Evolutionary conservation across 1,140 invertebrate species (phyloP), one percentile per base, ranked within the genome.

Genomic region (Manduca sexta): DNA sequence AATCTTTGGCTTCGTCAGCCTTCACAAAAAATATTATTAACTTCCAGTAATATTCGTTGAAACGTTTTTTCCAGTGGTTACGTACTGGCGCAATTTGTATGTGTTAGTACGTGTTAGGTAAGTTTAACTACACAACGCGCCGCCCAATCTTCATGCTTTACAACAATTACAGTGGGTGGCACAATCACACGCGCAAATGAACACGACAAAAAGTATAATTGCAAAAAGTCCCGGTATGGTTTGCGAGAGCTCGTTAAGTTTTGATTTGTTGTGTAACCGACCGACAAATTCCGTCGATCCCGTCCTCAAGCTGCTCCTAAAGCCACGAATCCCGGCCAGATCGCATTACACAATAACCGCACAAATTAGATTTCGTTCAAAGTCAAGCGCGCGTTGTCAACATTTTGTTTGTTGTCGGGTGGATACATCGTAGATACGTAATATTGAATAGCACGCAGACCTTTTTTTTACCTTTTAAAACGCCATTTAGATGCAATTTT

Each of bases 211-310:
- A 64, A 58, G 64, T 65, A 49, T 49, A 65, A 69, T 59, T 63
- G 52, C 54, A 68, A 69, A 64, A 26, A 57, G 53, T 44, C 52
- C 61, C 61, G 60, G 64, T 49, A 56, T 53, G 59, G 54, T 74
- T 76, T 74, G 69, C 67, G 64, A 63, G 72, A 71, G 71, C 74
- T 80, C 68, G 71, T 83, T 83, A 84, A 83, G 69, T 65, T 74
- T 75, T 82, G 69, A 85, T 82, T 85, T 83, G 74, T 83, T 80
- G 79, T 83, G 79, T 74, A 82, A 80, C 81, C 81, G 73, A 80
- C 60, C 79, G 79, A 69, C 68, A 78, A 79, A 81, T 81, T 68
- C 66, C 52, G 50, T 34, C 52, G 64, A 77, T 80, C 56, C 64
- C 49, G 57, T 63, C 43, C 62, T 74, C 74, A 71, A 64, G 49